Evolutionary conservation across 2,797 vertebrate species (phyloP).

Genomic region (Sebastes vulpes): DNA sequence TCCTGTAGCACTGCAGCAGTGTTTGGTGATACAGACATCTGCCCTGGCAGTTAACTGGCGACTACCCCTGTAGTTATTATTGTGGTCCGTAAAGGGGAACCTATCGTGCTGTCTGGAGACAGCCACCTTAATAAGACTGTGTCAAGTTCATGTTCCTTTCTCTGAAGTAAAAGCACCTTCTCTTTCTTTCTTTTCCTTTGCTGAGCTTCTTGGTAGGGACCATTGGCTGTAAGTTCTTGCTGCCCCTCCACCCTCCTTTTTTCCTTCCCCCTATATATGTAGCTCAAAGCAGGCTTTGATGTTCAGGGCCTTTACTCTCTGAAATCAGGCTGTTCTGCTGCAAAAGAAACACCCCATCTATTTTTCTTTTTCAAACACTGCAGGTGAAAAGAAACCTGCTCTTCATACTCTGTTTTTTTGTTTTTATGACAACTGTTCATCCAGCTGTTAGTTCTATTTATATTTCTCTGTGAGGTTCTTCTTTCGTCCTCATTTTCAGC

Average conservation of each 20-base stretch:
- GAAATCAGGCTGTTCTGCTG: constrained; percentile 40
- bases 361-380: neutral
- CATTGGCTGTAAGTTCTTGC: constrained; percentile 21
- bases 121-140: constrained; percentile 53
- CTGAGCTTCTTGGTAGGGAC: constrained; percentile 13
- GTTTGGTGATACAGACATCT: constrained; percentile 62
- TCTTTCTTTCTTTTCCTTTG: constrained; percentile 12
- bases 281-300: constrained; percentile 65
- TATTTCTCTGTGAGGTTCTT: neutral
- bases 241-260: constrained; percentile 2
- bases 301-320: constrained; percentile 49
- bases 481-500: neutral
- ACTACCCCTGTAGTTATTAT: constrained; percentile 67
- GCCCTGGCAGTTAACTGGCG: constrained; percentile 59
- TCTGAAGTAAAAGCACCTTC: constrained; percentile 21
- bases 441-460: constrained; percentile 18
- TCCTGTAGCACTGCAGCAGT: constrained; percentile 33
- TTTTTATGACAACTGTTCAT: constrained; percentile 2
- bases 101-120: constrained; percentile 50
- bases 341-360: constrained; percentile 28
- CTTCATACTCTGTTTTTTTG: neutral
- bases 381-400: constrained; percentile 31
- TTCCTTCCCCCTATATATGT: constrained; percentile 23
- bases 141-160: constrained; percentile 47
- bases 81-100: constrained; percentile 52